Conservation (phyloP, 2,888 invertebrate genomes). For the Acronicta psi region DNA sequence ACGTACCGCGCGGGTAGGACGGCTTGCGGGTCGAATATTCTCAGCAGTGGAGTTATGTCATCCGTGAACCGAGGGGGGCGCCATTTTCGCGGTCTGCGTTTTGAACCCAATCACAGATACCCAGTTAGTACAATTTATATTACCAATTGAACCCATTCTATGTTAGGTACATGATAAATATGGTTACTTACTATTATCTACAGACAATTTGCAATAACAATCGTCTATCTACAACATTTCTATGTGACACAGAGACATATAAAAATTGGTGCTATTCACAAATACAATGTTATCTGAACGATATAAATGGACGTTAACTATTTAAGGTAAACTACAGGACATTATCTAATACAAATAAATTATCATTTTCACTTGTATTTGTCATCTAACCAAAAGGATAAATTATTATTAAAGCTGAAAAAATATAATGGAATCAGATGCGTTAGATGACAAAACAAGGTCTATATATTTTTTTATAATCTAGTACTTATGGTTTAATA, state of each 20-base stretch:
- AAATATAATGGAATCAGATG: constrained; percentile 28
- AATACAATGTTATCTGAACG: constrained; percentile 44
- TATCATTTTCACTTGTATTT: constrained; percentile 45
- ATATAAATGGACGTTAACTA: constrained; percentile 46
- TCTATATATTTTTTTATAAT: constrained; percentile 30
- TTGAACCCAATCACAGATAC: constrained; percentile 72
- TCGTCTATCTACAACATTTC: constrained; percentile 63
- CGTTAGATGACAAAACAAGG: constrained; percentile 50
- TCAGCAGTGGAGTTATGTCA: constrained; percentile 93
- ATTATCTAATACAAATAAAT: constrained; percentile 42
- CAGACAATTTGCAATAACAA: constrained; percentile 45
- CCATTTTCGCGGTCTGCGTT: constrained; percentile 93
- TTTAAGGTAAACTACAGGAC: constrained; percentile 46
- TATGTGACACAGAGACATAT: constrained; percentile 48
- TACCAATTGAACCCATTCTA: constrained; percentile 55
- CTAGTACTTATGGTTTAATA: neutral
- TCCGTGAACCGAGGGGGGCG: constrained; percentile 94
- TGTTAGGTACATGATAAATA: constrained; percentile 60
- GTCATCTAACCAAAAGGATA: constrained; percentile 31
- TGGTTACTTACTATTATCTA: constrained; percentile 65
- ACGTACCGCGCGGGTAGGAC: constrained; percentile 88
- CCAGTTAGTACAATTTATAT: constrained; percentile 65
- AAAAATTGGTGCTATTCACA: constrained; percentile 46
- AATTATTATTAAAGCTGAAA: constrained; percentile 5
- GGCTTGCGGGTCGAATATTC: constrained; percentile 93